phyloP scores from a whole-genome alignment of 2,797 vertebrate genomes.

The Echiichthys vipera region DNA sequence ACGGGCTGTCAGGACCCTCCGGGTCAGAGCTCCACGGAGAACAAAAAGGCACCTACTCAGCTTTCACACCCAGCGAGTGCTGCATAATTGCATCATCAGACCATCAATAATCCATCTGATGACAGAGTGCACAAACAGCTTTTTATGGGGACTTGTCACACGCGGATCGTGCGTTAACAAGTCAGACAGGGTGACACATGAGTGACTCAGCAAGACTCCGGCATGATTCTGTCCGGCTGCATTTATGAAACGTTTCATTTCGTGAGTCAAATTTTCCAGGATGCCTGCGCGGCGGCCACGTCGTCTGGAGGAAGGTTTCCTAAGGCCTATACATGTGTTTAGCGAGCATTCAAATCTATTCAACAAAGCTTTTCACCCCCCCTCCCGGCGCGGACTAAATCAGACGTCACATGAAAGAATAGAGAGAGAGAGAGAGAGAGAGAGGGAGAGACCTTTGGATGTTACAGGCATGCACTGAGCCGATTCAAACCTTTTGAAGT shows the following conservation, averaged over 20 bases:
- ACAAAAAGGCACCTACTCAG: constrained; percentile 46
- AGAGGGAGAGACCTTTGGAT: constrained; percentile 21
- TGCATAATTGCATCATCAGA: constrained; percentile 57
- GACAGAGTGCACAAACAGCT: constrained; percentile 56
- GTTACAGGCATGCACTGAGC: constrained; percentile 43
- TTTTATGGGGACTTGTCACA: constrained; percentile 10
- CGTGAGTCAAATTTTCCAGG: constrained; percentile 4
- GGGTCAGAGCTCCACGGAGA: constrained; percentile 38
- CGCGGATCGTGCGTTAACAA: constrained; percentile 24
- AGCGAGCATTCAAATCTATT: constrained; percentile 46
- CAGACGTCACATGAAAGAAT: constrained; percentile 47
- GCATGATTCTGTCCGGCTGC: background rate
- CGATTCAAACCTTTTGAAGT: constrained; percentile 62
- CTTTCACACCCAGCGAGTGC: constrained; percentile 30
- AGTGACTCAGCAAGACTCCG: constrained; percentile 6
- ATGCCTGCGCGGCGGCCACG: background rate
- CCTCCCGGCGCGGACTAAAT: constrained; percentile 25
- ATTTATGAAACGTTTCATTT: constrained; percentile 16
- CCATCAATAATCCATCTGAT: constrained; percentile 24
- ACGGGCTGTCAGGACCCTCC: constrained; percentile 52
- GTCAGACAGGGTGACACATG: constrained; percentile 29
- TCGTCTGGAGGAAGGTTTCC: constrained; percentile 22
- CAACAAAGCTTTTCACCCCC: constrained; percentile 41
- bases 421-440: background rate
- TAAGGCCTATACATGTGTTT: constrained; percentile 55